phyloP scores from a whole-genome alignment of 2,113 vertebrate genomes.

The Ginglymostoma cirratum region DNA sequence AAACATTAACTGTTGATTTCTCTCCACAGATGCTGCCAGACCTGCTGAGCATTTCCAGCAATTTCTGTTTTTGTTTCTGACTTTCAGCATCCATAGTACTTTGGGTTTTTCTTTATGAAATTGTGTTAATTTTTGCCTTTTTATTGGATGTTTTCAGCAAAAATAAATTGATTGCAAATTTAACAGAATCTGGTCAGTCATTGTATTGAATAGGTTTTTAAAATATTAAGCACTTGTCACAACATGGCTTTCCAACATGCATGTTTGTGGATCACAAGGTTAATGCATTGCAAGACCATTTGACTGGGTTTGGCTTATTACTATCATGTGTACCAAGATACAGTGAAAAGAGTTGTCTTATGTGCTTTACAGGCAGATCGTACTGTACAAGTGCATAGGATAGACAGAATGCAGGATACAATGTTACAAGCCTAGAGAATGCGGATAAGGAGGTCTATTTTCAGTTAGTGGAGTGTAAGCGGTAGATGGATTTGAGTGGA shows the following conservation, averaged over 20 bases:
- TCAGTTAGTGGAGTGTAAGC: neutral
- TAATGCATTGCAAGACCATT: neutral
- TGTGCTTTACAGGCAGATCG: no score
- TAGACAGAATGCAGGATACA: no score
- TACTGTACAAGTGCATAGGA: no score
- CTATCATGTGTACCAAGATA: no score
- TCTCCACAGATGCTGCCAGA: no score
- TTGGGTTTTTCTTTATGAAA: neutral
- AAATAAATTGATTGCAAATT: neutral
- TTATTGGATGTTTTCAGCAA: neutral
- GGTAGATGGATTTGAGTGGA: neutral
- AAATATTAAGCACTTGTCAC: neutral
- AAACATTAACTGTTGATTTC: no score
- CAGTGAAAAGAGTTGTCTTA: no score
- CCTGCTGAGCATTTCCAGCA: no score
- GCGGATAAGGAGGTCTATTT: neutral
- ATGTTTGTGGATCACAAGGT: neutral
- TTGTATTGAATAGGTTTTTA: neutral
- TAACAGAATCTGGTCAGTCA: neutral
- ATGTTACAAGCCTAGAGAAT: neutral
- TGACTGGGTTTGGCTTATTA: no score
- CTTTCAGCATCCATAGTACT: no score
- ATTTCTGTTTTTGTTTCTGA: no score
- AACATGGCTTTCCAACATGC: neutral
- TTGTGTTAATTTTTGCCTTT: neutral